Percentiles rank a stretch among this genome's conserved stretches.
Conservation (phyloP, 2,888 invertebrate species). For the Ophion ventricosus region DNA sequence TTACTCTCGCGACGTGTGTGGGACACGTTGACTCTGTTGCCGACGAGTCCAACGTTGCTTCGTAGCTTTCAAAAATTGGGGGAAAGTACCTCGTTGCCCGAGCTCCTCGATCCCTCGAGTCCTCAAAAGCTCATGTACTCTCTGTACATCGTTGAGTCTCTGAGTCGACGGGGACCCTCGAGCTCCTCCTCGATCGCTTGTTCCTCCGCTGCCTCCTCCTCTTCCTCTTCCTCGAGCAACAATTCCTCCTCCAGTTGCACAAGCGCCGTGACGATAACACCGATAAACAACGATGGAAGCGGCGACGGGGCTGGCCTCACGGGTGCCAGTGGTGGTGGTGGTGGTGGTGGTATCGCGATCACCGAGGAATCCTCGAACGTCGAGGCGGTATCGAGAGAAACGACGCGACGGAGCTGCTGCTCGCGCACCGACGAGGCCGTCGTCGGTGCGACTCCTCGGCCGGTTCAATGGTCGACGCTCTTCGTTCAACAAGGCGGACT, state of each 20-base stretch:
- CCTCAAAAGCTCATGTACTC: conserved; percentile 98
- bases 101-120: conserved; percentile 93
- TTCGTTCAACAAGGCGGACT: conserved; percentile 95
- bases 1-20: conserved; percentile 94
- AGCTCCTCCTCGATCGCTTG: conserved; percentile 59
- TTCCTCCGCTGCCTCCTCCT: conserved; percentile 39
- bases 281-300: conserved; percentile 70
- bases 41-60: conserved; percentile 93
- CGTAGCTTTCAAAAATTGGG: conserved; percentile 92
- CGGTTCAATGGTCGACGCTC: conserved; percentile 87
- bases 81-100: conserved; percentile 87
- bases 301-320: neutral
- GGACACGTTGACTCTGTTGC: conserved; percentile 96
- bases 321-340: too few relatives aligned
- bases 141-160: conserved; percentile 93
- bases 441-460: neutral
- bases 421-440: neutral
- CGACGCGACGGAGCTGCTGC: neutral
- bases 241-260: conserved; percentile 61
- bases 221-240: conserved; percentile 63
- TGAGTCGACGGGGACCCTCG: conserved; percentile 83
- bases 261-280: conserved; percentile 66
- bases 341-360: too few relatives aligned
- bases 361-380: too few relatives aligned
- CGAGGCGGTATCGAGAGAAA: neutral